A percentile compares a stretch with the other conserved stretches of the same genome.
phyloP scores from a whole-genome alignment of 1,140 invertebrate genomes.

The Brachionus manjavacas region DNA sequence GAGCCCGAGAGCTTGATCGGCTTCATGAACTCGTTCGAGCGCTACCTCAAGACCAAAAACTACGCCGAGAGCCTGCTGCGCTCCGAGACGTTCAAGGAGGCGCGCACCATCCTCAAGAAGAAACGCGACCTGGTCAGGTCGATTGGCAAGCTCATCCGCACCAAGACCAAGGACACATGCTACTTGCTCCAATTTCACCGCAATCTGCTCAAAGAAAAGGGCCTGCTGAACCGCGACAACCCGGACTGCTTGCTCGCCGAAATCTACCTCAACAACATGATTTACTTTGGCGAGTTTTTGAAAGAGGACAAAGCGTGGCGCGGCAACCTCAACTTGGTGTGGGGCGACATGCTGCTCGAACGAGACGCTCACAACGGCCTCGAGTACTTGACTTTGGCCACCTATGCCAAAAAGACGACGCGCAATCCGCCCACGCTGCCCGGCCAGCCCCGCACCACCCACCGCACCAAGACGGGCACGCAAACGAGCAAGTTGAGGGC shows the following conservation, averaged over 20 bases:
- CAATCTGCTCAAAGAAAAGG: slow-evolving; percentile 33
- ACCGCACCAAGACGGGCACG: slow-evolving; percentile 25
- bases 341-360: slow-evolving; percentile 26
- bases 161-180: slow-evolving; percentile 31
- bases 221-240: slow-evolving; percentile 20
- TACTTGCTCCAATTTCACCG: slow-evolving; percentile 28
- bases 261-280: slow-evolving; percentile 36
- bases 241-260: slow-evolving; percentile 21
- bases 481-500: slow-evolving; percentile 35
- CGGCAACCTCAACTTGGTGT: slow-evolving; percentile 25
- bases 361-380: slow-evolving; percentile 1
- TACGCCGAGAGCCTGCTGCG: slow-evolving; percentile 17
- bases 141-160: slow-evolving; percentile 28
- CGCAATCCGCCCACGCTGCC: background rate
- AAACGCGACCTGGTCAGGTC: slow-evolving; percentile 30
- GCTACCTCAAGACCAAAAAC: slow-evolving; percentile 40
- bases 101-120: background rate
- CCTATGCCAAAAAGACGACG: slow-evolving; percentile 31
- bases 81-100: background rate
- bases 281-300: slow-evolving; percentile 39
- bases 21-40: slow-evolving; percentile 39
- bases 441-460: background rate
- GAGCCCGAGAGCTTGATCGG: slow-evolving; percentile 29
- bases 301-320: slow-evolving; percentile 41
- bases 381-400: slow-evolving; percentile 33